A percentile compares a stretch with the other conserved stretches of the same genome.
Conservation (phyloP, 1,140 invertebrate genomes). For the Drosophila triauraria region DNA sequence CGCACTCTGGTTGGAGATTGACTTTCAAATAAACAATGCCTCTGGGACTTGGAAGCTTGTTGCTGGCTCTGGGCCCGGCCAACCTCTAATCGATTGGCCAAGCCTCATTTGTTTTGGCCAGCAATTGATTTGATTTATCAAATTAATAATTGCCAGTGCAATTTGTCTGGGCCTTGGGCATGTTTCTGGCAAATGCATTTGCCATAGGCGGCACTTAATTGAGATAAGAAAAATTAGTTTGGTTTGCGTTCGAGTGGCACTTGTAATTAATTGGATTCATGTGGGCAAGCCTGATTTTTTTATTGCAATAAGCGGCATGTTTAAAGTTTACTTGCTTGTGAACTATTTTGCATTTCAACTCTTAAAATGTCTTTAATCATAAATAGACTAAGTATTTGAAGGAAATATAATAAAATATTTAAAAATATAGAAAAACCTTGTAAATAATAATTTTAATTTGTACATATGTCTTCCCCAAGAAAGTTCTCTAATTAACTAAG, state of each 20-base stretch:
- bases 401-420: not conserved
- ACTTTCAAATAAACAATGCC: conserved; percentile 71
- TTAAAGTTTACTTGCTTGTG: no score
- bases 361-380: no score
- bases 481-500: not conserved
- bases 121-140: not conserved
- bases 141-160: conserved; percentile 31
- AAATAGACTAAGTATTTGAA: no score
- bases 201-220: conserved; percentile 21
- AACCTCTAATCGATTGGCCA: conserved; percentile 48
- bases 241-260: not conserved
- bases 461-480: not conserved
- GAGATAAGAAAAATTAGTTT: conserved; percentile 34
- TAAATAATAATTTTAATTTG: not conserved
- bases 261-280: not conserved
- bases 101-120: conserved; percentile 25
- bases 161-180: conserved; percentile 10
- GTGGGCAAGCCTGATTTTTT: not conserved
- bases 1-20: conserved; percentile 46
- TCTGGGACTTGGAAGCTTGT: not conserved
- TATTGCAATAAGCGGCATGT: not conserved
- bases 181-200: conserved; percentile 23
- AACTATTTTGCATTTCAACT: no score
- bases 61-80: conserved; percentile 1
- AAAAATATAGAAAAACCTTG: no score